These are phyloP conservation scores for Nycticryphes semicollaris DNA, from an alignment of 2,113 vertebrate species.

Conservation along the genomic window DNA sequence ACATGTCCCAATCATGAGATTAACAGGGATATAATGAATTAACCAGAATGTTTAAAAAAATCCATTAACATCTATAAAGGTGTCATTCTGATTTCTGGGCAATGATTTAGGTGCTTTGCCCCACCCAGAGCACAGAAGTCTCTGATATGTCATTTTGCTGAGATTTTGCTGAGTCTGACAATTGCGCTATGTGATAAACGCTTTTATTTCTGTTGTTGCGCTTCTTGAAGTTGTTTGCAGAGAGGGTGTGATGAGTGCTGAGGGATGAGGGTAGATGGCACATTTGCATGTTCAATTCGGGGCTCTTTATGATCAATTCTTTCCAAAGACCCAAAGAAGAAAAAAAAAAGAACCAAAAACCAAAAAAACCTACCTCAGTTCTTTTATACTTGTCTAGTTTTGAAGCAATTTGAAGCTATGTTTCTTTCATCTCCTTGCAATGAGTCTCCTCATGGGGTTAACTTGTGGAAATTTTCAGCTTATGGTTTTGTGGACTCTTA, in stretches of 20 bases:
- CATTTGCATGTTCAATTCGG: neutral
- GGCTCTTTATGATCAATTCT: neutral
- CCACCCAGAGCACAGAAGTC: neutral
- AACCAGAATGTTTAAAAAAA: neutral
- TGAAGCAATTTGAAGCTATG: neutral
- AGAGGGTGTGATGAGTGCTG: constrained; percentile 49
- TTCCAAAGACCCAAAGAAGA: neutral
- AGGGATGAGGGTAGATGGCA: neutral
- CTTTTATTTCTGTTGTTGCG: constrained; percentile 23
- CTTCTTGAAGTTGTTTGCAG: neutral
- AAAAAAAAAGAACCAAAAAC: neutral
- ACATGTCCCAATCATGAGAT: neutral
- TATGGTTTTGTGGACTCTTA: neutral
- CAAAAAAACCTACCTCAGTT: neutral
- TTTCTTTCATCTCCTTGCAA: neutral
- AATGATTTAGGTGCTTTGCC: neutral
- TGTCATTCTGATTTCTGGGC: neutral
- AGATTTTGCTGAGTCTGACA: constrained; percentile 14
- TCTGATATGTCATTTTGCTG: constrained; percentile 4
- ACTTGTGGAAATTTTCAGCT: neutral
- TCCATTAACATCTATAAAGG: neutral
- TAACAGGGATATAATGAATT: constrained; percentile 5
- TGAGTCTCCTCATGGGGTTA: neutral
- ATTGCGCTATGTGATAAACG: neutral
- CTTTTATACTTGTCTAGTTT: constrained; percentile 4